These are phyloP conservation scores for Mormyrus proboscirostris DNA, from an alignment of 2,797 vertebrate species.

Conservation along the genomic window DNA sequence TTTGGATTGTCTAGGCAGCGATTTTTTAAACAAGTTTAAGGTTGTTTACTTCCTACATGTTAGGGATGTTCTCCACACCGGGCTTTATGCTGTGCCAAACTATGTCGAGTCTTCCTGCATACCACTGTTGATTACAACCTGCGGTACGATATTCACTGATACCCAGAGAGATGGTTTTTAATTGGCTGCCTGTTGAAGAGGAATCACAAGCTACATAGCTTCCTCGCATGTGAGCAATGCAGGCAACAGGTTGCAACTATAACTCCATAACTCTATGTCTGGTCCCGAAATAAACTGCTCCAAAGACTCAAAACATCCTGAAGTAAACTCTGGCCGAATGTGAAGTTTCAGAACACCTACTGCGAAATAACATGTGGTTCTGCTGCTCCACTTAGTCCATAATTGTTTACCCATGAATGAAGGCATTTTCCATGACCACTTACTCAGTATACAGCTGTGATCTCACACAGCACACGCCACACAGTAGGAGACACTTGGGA, in stretches of 20 bases:
- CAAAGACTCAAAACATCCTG: not conserved
- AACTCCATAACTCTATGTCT: not conserved
- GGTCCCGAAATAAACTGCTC: not conserved
- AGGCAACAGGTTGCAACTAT: not conserved
- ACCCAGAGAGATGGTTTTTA: not conserved
- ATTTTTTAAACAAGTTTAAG: not conserved
- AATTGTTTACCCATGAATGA: slow-evolving; percentile 1
- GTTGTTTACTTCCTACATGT: not conserved
- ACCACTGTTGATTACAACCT: not conserved
- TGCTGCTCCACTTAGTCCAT: not conserved
- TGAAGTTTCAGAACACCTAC: not conserved
- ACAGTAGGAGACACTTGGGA: not conserved
- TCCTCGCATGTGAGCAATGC: not conserved
- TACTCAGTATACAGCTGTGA: not conserved
- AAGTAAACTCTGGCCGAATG: not conserved
- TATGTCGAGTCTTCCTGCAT: not conserved
- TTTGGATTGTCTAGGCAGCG: not conserved
- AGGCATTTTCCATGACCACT: slow-evolving; percentile 4
- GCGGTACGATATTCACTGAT: not conserved
- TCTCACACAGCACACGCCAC: not conserved
- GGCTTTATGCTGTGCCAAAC: not conserved
- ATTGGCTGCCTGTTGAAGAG: not conserved
- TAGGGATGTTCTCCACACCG: not conserved
- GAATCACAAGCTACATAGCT: not conserved
- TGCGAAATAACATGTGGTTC: not conserved